phyloP scores from a whole-genome alignment of 2,113 vertebrate species.

The Myodes glareolus region DNA sequence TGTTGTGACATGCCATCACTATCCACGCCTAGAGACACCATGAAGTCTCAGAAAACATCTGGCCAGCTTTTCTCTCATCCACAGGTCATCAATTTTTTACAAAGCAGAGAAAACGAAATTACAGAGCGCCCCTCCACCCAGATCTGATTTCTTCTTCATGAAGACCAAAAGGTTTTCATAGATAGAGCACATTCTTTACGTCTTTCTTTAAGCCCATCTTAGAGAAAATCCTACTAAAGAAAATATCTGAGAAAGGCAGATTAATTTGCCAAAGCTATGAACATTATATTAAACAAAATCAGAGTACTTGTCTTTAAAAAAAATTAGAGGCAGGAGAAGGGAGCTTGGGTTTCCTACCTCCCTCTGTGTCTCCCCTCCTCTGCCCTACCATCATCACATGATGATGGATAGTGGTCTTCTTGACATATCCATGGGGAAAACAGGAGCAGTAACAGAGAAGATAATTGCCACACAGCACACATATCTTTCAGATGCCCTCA shows the following conservation, averaged over 20 bases:
- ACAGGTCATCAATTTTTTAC: not conserved
- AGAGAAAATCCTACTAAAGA: slow-evolving; percentile 43
- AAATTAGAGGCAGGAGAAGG: not conserved
- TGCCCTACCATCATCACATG: not conserved
- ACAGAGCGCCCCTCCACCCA: not conserved
- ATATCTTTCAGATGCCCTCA: slow-evolving; percentile 51
- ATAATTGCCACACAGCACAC: slow-evolving; percentile 40
- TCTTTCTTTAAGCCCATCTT: slow-evolving; percentile 53
- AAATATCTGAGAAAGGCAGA: slow-evolving; percentile 31
- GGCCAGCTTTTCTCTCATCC: not conserved
- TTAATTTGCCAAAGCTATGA: not conserved
- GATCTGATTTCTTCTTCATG: not conserved
- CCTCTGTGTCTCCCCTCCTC: not conserved
- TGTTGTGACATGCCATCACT: not conserved
- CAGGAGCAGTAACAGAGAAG: slow-evolving; percentile 4
- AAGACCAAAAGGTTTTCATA: slow-evolving; percentile 37
- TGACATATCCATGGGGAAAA: not conserved
- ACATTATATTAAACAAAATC: not conserved
- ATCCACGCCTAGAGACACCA: not conserved
- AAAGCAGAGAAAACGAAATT: not conserved
- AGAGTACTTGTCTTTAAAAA: not conserved
- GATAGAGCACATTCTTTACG: slow-evolving; percentile 27
- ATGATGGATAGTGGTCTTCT: not conserved
- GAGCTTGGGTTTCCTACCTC: not conserved
- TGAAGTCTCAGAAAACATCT: not conserved